Evolutionary conservation across 1,140 invertebrate species (phyloP).

Genomic region (Drosophila watanabei): DNA sequence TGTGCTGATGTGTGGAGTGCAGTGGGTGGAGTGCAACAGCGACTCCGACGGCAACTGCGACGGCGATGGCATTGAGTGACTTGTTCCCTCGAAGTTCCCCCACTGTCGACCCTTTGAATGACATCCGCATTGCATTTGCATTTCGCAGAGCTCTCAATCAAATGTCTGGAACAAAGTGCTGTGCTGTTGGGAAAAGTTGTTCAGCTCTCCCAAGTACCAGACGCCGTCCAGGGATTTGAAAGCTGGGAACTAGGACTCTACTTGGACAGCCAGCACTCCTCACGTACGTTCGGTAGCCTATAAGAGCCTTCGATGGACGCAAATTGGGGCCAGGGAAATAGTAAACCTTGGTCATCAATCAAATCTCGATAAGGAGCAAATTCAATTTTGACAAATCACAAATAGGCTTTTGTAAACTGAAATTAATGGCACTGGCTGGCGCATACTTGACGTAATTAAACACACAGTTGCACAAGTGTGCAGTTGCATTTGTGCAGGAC

Average conservation of each 20-base stretch:
- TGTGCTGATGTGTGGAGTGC: conserved; percentile 50
- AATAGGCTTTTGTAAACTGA: conserved; percentile 78
- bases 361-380: conserved; percentile 76
- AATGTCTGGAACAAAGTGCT: conserved; percentile 66
- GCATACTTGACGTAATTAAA: conserved; percentile 62
- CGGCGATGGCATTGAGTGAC: conserved; percentile 35
- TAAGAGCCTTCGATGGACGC: conserved; percentile 31
- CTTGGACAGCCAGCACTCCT: neutral
- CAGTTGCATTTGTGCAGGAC: conserved; percentile 4
- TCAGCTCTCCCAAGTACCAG: conserved; percentile 34
- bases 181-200: conserved; percentile 63
- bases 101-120: conserved; percentile 41
- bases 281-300: neutral
- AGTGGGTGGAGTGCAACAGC: conserved; percentile 2
- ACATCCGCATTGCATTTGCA: conserved; percentile 69
- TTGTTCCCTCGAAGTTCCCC: conserved; percentile 29
- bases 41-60: neutral
- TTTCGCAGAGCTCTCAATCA: conserved; percentile 75
- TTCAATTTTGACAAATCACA: conserved; percentile 83
- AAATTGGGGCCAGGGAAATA: conserved; percentile 43
- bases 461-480: conserved; percentile 29
- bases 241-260: conserved; percentile 5
- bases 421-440: conserved; percentile 68
- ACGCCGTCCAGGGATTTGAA: conserved; percentile 10
- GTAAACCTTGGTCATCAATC: conserved; percentile 62